Evolutionary conservation across 2,113 vertebrate species (phyloP), one percentile per base, ranked within the genome.

Genomic region (Rhabdornis inornatus): DNA sequence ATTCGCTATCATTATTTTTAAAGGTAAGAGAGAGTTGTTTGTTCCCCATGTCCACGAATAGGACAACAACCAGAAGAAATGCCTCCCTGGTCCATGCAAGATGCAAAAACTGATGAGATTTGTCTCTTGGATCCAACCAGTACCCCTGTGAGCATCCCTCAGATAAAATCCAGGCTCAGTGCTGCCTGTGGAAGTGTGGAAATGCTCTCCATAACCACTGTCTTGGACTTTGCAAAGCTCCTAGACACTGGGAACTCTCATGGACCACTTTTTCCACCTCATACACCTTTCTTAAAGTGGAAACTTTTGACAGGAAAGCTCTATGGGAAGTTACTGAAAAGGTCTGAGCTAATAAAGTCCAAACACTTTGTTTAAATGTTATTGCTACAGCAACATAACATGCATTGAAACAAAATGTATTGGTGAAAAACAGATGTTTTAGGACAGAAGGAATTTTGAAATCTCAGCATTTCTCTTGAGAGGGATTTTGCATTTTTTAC

Each of bases 301-400:
- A 69, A 91, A 85, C 14, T 49, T 72, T 22, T 45, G 31, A 30
- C 1, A 2, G 64, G 53, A 44, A 82, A 57, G 28, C 21, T 85
- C n/a, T 20, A 66, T 19, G 27, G 69, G 75, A 82, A 82, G 65
- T 40, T 82, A 53, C 20, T 68, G 50, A 86, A 77, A 78, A 85
- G 25, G 21, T 68, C 47, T 59, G 53, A 35, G 47, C 49, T 61
- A 81, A 66, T 39, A 3, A 85, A 88, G 47, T 24, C 57, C 47
- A 76, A 76, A 76, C n/a, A 21, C 53, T 81, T 84, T 84, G 74
- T 84, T 91, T 72, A 76, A 88, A 88, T 42, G 35, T 57, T 65
- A 74, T 57, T 82, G 81, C 55, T 86, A 86, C 81, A 92, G 86
- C 76, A 94, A 83, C 76, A 63, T 49, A 90, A 83, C 71, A 69